phyloP scores from a whole-genome alignment of 2,113 vertebrate species.

The Lontra canadensis region DNA sequence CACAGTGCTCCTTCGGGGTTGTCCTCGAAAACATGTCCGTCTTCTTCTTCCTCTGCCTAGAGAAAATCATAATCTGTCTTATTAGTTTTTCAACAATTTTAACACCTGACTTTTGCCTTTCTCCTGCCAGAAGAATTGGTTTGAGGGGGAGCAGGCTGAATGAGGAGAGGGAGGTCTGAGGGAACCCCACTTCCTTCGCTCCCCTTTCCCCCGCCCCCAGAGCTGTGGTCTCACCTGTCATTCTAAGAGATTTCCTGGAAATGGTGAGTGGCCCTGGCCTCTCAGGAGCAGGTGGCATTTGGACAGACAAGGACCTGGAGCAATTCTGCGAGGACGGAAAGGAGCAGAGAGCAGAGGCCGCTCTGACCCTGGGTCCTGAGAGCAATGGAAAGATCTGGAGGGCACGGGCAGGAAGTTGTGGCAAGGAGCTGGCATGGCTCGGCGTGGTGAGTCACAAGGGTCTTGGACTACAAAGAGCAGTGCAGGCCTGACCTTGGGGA shows the following conservation, averaged over 20 bases:
- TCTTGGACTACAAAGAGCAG: not conserved
- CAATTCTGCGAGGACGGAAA: not conserved
- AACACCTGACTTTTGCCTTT: not conserved
- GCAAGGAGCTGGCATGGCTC: rapidly evolving
- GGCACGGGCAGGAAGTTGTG: rapidly evolving
- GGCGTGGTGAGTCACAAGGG: not conserved
- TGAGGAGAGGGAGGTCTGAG: not conserved
- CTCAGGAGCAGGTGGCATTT: not conserved
- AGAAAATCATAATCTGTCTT: not conserved
- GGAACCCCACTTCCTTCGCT: no score
- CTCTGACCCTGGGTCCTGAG: not conserved
- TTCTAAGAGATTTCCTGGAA: not conserved
- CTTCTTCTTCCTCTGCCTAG: not conserved
- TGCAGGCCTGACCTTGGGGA: no score
- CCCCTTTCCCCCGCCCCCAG: rapidly evolving
- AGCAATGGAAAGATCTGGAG: not conserved
- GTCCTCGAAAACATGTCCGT: rapidly evolving
- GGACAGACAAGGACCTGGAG: not conserved
- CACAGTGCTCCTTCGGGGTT: not conserved
- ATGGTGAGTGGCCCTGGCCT: not conserved
- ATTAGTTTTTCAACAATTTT: not conserved
- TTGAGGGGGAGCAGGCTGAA: not conserved
- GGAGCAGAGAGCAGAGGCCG: not conserved
- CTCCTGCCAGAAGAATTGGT: not conserved
- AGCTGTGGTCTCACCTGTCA: not conserved